These are phyloP conservation scores for Eristalis intricaria DNA, from an alignment of 2,888 invertebrate genomes.

Conservation along the genomic window DNA sequence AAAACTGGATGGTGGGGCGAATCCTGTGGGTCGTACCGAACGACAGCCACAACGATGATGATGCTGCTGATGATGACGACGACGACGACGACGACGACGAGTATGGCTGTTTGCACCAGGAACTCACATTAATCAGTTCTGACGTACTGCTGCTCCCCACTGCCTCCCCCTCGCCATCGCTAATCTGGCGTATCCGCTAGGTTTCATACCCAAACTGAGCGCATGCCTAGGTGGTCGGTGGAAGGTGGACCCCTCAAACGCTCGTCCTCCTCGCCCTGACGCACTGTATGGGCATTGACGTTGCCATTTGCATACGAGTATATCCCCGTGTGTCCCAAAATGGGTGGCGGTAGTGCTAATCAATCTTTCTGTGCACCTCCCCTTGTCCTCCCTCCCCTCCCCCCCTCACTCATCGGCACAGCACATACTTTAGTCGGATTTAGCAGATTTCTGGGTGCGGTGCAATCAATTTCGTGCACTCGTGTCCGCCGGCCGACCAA, in stretches of 20 bases:
- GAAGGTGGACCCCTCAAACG: neutral
- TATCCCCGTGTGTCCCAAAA: constrained; percentile 5
- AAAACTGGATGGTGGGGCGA: constrained; percentile 31
- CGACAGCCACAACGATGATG: constrained; percentile 26
- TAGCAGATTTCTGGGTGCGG: constrained; percentile 44
- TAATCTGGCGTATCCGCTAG: neutral
- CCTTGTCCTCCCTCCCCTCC: neutral
- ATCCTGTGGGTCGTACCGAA: constrained; percentile 51
- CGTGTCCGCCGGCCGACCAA: constrained; percentile 5
- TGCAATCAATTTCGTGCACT: constrained; percentile 44
- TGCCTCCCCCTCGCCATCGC: neutral
- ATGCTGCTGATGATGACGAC: neutral
- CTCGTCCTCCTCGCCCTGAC: neutral
- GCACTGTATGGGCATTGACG: constrained; percentile 13
- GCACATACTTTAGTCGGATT: neutral
- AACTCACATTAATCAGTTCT: constrained; percentile 68
- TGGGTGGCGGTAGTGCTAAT: constrained; percentile 21
- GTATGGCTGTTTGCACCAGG: constrained; percentile 42
- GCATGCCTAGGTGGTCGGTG: constrained; percentile 23
- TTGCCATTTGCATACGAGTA: constrained; percentile 7
- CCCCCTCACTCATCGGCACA: neutral
- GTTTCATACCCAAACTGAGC: neutral
- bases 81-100: constrained; percentile 34
- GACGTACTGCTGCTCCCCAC: neutral
- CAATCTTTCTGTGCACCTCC: constrained; percentile 41